Evolutionary conservation across 30 jellyfish, hydroid and myxozoan genomes (phyloP), one percentile per base, ranked within the genome.

Genomic region (Aurelia aurita complex sp. Pacific): DNA sequence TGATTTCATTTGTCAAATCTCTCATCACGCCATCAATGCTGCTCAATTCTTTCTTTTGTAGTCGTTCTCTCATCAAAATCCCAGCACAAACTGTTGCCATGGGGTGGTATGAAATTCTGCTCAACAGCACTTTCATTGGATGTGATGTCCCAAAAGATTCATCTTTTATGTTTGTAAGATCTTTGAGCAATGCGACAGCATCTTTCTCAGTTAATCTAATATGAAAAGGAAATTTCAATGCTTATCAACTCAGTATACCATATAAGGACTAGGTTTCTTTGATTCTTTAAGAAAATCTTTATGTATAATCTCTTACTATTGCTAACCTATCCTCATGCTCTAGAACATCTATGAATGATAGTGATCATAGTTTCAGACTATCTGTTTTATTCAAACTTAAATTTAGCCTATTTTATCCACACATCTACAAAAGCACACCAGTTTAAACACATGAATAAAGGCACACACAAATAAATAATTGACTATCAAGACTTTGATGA

Each of bases 51-150:
- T 89, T 74, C 79, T 68, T 55, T 35, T 69, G 52, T 13, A 95
- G 89, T 17, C 62, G 53, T 35, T 90, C 81, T 54, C 80, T 89
- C 62, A 95, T 76, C 67, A 89, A 54, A 16, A 95, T 63, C 15
- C 89, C 96, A 67, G 91, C 96, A 67, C 98, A 87, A 6, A 73
- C 84, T 5, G 90, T 64, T 6, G 98, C 95, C 73, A 95, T 50
- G 6, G 99, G 98, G 55, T 89, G 92, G 77, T 69, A 57, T 5
- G 83, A 59, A 11, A 87, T 35, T 32, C 73, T 57, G 46, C 43
- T 76, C 50, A 82, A 40, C 17, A 95, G 87, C 10, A 61, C 68
- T 34, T 72, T 73, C 2, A 92, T 46, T 51, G 82, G 66, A 7
- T 65, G 63, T 38, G 99, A 85, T 59, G 77, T 59, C 62, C 33